phyloP scores from a whole-genome alignment of 2,888 invertebrate genomes.

The Alviniconcha strummeri region DNA sequence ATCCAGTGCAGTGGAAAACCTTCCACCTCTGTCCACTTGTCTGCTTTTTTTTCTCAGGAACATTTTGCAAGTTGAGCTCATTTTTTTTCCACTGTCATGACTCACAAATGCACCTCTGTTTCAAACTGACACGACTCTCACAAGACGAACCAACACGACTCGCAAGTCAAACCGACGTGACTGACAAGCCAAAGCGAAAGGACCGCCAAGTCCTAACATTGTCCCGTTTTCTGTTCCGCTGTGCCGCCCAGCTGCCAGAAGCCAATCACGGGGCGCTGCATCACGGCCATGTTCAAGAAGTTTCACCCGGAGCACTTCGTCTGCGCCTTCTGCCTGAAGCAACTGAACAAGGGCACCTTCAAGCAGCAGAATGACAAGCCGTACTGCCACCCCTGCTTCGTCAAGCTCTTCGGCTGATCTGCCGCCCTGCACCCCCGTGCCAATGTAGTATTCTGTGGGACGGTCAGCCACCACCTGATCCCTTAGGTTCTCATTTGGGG shows the following conservation, averaged over 20 bases:
- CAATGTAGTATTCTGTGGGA: not conserved
- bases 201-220: no score
- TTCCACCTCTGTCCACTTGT: no score
- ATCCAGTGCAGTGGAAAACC: no score
- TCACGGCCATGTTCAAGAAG: constrained; percentile 99
- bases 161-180: no score
- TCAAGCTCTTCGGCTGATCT: constrained; percentile 91
- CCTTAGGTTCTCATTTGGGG: no score
- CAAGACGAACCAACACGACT: no score
- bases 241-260: constrained; percentile 88
- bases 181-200: no score
- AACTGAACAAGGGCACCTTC: constrained; percentile 98
- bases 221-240: not conserved
- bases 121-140: no score
- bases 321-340: constrained; percentile 98
- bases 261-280: constrained; percentile 91
- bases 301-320: constrained; percentile 99
- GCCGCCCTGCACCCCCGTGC: not conserved
- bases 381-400: constrained; percentile 98
- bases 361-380: constrained; percentile 99
- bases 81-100: not conserved
- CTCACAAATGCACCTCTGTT: no score
- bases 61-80: no score
- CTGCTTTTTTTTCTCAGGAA: no score
- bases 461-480: no score